A percentile compares a stretch with the other conserved stretches of the same genome.
Conservation (phyloP, 2,113 vertebrate genomes). For the Chaenocephalus aceratus region DNA sequence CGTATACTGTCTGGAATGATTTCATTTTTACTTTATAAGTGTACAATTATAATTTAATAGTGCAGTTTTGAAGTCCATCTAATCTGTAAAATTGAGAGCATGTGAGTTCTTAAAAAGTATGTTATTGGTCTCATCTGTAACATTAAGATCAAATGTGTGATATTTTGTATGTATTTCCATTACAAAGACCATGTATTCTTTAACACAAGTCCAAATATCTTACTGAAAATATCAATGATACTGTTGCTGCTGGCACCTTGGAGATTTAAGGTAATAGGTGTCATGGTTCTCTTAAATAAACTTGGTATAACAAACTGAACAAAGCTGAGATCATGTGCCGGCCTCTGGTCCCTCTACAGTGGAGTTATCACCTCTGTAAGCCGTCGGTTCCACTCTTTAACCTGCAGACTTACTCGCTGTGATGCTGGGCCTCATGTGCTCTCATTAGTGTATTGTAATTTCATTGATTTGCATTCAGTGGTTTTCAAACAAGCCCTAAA, state of each 20-base stretch:
- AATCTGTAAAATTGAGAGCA: no score
- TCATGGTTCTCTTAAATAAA: not conserved
- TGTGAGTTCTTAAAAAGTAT: no score
- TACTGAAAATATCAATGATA: not conserved
- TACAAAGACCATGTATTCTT: not conserved
- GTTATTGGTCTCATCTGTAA: no score
- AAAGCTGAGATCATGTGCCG: not conserved
- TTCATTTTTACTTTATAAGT: no score
- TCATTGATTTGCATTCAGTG: constrained; percentile 8
- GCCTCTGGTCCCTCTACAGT: not conserved
- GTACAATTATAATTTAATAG: no score
- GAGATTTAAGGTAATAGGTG: not conserved
- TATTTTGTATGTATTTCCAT: no score
- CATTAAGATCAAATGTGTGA: no score
- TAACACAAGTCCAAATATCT: not conserved
- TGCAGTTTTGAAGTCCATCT: no score
- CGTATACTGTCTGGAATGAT: no score
- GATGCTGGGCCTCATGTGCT: constrained; percentile 10
- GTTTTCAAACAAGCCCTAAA: not conserved
- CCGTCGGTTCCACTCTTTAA: not conserved
- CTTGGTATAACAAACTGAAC: not conserved
- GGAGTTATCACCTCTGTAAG: constrained; percentile 3
- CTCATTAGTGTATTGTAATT: constrained; percentile 7
- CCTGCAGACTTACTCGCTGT: not conserved
- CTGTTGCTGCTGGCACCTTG: not conserved